Evolutionary conservation across 2,888 invertebrate species (phyloP), one percentile per base, ranked within the genome.

Genomic region (Bhutanitis thaidina): DNA sequence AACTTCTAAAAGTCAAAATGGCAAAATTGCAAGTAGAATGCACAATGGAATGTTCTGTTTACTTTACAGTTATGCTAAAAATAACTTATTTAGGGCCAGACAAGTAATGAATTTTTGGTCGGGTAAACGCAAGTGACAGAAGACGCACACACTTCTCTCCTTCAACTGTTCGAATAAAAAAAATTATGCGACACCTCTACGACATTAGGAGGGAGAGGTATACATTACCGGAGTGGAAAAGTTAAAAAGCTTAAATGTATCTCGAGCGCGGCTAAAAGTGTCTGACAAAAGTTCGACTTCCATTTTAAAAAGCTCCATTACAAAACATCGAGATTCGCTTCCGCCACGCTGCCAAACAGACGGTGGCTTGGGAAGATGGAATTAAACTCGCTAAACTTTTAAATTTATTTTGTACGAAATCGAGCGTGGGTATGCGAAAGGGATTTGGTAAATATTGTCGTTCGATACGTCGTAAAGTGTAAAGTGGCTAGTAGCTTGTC

Each of bases 221-320:
- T 88, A 88, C 87, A 88, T 88, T 89, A 88, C 87, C 79, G 83
- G 84, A 88, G 87, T 87, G 86, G 87, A 86, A 89, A 89, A 89
- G 89, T 89, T 89, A 88, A 88, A 89, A 88, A 88, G 89, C 88
- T 88, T 89, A 89, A 89, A 89, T 88, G 89, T 89, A 88, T 88
- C 86, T 85, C 86, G 76, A 80, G 80, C 83, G 80, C 82, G 86
- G 88, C 89, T 88, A 87, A 88, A 88, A 89, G 89, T 87, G 85
- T 88, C 88, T 87, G 87, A 89, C 89, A 88, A 88, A 89, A 88
- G 88, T 89, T 89, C 87, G 87, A 85, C 84, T 88, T 84, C 84
- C 87, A 88, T 89, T 89, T 88, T 89, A 89, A 89, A 89, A 88
- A 89, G 89, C 88, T 87, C 88, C 88, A 89, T 88, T 88, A 88